phyloP scores from a whole-genome alignment of 2,888 invertebrate species.

The Cordilura impudica region DNA sequence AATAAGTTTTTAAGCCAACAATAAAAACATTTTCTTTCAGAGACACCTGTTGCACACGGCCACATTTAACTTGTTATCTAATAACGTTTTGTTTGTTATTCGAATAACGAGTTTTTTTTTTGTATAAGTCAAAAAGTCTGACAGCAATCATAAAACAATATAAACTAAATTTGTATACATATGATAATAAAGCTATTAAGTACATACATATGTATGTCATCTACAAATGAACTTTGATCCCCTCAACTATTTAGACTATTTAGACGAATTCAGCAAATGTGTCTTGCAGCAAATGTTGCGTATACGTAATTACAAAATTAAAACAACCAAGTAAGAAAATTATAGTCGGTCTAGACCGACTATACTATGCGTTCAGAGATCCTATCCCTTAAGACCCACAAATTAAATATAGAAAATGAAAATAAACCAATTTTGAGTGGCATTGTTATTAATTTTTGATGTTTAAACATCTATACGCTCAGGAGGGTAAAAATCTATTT shows the following conservation, averaged over 20 bases:
- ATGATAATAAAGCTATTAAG: neutral
- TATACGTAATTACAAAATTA: too few relatives aligned
- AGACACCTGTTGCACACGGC: constrained; percentile 1
- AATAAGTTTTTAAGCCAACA: neutral
- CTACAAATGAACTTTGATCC: neutral
- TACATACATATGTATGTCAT: too few relatives aligned
- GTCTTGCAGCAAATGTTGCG: neutral
- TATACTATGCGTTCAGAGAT: too few relatives aligned
- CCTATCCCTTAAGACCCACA: too few relatives aligned
- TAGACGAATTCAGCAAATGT: neutral
- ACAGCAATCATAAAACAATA: neutral
- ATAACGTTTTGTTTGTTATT: neutral
- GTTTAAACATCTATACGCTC: too few relatives aligned
- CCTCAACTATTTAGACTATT: neutral
- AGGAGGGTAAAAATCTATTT: too few relatives aligned
- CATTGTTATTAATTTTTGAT: too few relatives aligned
- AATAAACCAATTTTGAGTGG: neutral
- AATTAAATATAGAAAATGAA: neutral
- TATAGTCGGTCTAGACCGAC: too few relatives aligned
- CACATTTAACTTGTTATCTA: neutral
- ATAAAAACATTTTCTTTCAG: neutral
- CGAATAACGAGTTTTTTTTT: too few relatives aligned
- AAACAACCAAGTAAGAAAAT: too few relatives aligned
- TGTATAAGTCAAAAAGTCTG: neutral
- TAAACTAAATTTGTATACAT: neutral